Base-by-base conservation (phyloP, 2,797 vertebrate genomes). In the Tokudaia muenninki region DNA sequence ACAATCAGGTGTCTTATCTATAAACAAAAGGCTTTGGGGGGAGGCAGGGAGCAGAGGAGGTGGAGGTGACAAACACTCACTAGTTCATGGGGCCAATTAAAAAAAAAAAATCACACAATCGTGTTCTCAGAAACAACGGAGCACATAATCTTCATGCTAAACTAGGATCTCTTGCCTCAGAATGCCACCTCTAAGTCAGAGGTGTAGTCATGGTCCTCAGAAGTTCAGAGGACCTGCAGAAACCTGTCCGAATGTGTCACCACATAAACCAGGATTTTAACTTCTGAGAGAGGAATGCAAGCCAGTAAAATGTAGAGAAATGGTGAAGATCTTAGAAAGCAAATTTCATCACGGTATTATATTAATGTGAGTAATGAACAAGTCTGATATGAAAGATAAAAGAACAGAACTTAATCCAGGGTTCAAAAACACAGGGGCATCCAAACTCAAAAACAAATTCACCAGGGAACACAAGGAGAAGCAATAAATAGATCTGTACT, bases 371-470 rank as follows among this genome's bases (percentile, higher is more conserved):
- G 1, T 37, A 34, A 65, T 37, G 70, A 37, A 24, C 75, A 72
- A 83, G 13, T 95, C 52, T 74, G 19, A 55, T 80, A 7, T 4
- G 47, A 95, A 80, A 92, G 79, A 72, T 41, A 65, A 80, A 97
- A 59, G 14, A 52, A 6, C 19, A 26, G 7, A 61, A 9, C 44
- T 87, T 24, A 91, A 87, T 37, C 13, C n/a, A 88, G 37, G 65
- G 47, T 52, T 94, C 47, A 92, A 52, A 93, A 94, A 52, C 50
- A 19, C 5, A 3, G 19, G 37, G 31, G 29, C n/a, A 55, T 93
- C 77, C 61, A 50, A 83, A 92, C 37, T 93, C 74, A 37, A 47
- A 87, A 95, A 55, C 31, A 80, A 80, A 87, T 31, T 37, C 65
- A 24, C n/a, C 70, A 26, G 10, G 7, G 0, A 92, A 63, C 14